phyloP scores from a whole-genome alignment of 2,797 vertebrate species.

The Sebastes minor region DNA sequence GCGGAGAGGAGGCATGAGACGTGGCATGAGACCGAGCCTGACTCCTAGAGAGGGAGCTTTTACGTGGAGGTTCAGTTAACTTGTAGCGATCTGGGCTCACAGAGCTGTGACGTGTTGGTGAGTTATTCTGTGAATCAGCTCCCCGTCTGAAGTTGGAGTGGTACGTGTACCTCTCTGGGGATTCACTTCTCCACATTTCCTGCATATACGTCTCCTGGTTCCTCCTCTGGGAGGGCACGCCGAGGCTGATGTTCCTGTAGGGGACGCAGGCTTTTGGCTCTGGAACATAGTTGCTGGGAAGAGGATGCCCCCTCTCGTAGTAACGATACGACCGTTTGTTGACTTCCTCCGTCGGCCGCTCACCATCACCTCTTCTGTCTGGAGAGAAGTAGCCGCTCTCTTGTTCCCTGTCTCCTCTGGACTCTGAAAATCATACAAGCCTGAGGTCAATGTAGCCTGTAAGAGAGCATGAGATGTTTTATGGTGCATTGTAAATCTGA shows the following conservation, averaged over 20 bases:
- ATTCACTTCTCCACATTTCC: constrained; percentile 79
- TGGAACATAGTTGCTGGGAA: constrained; percentile 81
- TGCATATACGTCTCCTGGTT: constrained; percentile 67
- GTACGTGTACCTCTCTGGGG: constrained; percentile 82
- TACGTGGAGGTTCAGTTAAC: constrained; percentile 44
- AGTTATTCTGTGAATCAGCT: constrained; percentile 71
- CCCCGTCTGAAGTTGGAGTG: constrained; percentile 83
- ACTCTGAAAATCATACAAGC: constrained; percentile 60
- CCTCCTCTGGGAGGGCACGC: constrained; percentile 81
- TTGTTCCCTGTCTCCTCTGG: constrained; percentile 69
- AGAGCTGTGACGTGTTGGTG: constrained; percentile 78
- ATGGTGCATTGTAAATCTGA: neutral
- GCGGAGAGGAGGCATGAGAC: constrained; percentile 63
- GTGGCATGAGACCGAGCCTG: constrained; percentile 57
- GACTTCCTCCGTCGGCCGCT: constrained; percentile 58
- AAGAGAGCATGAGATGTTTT: neutral
- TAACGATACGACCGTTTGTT: constrained; percentile 61
- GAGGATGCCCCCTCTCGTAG: constrained; percentile 74
- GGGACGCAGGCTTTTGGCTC: constrained; percentile 85
- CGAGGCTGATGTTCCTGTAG: constrained; percentile 82
- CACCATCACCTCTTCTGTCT: constrained; percentile 70
- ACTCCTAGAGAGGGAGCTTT: constrained; percentile 64
- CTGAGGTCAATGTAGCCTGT: neutral
- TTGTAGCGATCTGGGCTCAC: constrained; percentile 77
- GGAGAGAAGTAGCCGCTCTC: constrained; percentile 83